These are phyloP conservation scores for Romanomermis culicivorax DNA, from an alignment of 2,888 invertebrate genomes.

Conservation along the genomic window DNA sequence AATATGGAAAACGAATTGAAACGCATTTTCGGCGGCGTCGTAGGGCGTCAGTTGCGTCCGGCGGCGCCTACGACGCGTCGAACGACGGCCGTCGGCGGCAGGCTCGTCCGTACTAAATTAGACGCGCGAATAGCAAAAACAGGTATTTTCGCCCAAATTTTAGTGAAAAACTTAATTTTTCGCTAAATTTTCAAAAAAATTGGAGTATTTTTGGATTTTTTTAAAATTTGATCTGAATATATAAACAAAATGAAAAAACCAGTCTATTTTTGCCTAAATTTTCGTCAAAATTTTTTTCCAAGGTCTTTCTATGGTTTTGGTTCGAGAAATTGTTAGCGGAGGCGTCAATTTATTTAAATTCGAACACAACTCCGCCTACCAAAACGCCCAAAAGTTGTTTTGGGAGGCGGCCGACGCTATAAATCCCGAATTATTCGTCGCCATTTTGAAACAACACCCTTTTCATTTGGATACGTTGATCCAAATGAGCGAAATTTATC, in stretches of 20 bases:
- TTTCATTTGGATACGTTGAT: conserved; percentile 59
- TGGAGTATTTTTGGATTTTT: no score
- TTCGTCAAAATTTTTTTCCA: conserved; percentile 28
- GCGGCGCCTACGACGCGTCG: neutral
- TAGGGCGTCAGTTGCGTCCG: conserved; percentile 43
- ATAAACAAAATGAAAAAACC: no score
- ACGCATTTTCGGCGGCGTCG: conserved; percentile 55
- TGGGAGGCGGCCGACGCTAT: conserved; percentile 53
- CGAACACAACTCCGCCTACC: conserved; percentile 51
- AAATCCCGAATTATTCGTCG: conserved; percentile 52
- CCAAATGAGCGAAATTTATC: conserved; percentile 56
- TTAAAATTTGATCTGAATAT: no score
- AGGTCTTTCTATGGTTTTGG: conserved; percentile 47
- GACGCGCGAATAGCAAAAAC: no score
- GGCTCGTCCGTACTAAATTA: neutral
- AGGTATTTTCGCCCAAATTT: no score
- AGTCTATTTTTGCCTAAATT: no score
- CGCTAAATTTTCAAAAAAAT: no score
- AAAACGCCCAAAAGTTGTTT: conserved; percentile 50
- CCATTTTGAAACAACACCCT: conserved; percentile 48
- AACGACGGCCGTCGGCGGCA: no score
- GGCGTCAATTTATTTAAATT: conserved; percentile 44
- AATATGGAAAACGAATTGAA: conserved; percentile 60
- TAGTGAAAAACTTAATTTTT: no score
- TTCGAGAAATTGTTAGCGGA: conserved; percentile 36